Evolutionary conservation across 2,113 vertebrate species (phyloP).

Genomic region (Pitta sordida): DNA sequence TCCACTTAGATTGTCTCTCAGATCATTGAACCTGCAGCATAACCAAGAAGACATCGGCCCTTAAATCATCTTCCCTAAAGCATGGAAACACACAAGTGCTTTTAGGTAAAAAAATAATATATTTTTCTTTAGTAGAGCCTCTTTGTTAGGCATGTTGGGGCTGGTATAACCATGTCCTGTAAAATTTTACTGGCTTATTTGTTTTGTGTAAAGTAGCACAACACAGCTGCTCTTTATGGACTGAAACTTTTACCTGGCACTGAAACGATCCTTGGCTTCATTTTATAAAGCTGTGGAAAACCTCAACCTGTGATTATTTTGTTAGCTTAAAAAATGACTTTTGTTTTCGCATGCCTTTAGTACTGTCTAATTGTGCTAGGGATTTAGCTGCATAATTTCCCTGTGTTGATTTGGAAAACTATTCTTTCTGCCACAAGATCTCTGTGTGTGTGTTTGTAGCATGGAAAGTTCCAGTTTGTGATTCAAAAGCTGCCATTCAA

Average conservation of each 20-base stretch:
- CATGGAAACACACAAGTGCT: constrained; percentile 1
- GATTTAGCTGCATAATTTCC: constrained; percentile 28
- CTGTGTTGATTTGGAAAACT: constrained; percentile 49
- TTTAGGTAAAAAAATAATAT: background rate
- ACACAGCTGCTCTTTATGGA: constrained; percentile 24
- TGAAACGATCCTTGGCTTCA: constrained; percentile 32
- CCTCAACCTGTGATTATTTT: constrained; percentile 64
- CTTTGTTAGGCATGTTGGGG: constrained; percentile 32
- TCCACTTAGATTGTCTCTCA: constrained; percentile 15
- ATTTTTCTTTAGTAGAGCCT: constrained; percentile 27
- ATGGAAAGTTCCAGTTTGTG: constrained; percentile 45
- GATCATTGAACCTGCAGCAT: constrained; percentile 23
- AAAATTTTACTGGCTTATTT: constrained; percentile 48
- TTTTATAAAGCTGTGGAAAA: constrained; percentile 40
- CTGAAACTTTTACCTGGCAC: constrained; percentile 40
- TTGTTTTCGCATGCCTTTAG: constrained; percentile 55
- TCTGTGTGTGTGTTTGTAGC: constrained; percentile 14
- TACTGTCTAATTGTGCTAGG: background rate
- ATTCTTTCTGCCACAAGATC: constrained; percentile 29
- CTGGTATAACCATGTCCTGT: constrained; percentile 34
- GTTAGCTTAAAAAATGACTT: constrained; percentile 65
- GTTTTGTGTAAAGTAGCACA: constrained; percentile 49
- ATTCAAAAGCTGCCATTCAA: constrained; percentile 56
- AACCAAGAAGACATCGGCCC: constrained; percentile 15
- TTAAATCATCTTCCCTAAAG: constrained; percentile 56